phyloP scores from a whole-genome alignment of 2,797 vertebrate genomes.

The Semaprochilodus insignis region DNA sequence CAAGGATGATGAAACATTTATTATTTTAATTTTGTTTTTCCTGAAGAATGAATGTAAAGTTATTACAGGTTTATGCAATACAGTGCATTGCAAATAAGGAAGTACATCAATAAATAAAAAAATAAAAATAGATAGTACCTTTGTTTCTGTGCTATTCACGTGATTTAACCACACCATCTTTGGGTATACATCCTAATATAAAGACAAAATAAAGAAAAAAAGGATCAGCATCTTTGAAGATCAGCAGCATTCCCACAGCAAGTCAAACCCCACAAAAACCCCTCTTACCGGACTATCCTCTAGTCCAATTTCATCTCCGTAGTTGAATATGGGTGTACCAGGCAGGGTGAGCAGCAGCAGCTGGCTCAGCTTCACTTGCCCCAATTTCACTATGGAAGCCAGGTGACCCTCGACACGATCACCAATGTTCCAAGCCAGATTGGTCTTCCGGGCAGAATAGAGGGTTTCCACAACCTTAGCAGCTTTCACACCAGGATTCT shows the following conservation, averaged over 20 bases:
- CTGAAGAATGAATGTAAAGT: no score
- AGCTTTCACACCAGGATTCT: background rate
- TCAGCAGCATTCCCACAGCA: background rate
- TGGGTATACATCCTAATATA: slow-evolving; percentile 66
- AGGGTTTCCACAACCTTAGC: slow-evolving; percentile 65
- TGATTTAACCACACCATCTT: slow-evolving; percentile 69
- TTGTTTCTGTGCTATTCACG: slow-evolving; percentile 68
- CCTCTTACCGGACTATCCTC: slow-evolving; percentile 67
- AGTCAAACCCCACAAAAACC: background rate
- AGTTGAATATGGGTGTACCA: slow-evolving; percentile 84
- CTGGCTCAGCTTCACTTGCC: slow-evolving; percentile 74
- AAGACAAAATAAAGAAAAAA: background rate
- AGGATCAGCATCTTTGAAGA: background rate
- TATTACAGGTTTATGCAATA: no score
- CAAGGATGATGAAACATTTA: slow-evolving; percentile 1
- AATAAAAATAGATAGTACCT: background rate
- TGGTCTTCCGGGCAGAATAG: slow-evolving; percentile 54
- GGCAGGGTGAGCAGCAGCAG: slow-evolving; percentile 86
- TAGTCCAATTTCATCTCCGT: slow-evolving; percentile 88
- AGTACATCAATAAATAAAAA: background rate
- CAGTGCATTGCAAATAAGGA: background rate
- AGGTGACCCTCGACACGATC: slow-evolving; percentile 71
- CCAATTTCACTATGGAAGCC: slow-evolving; percentile 66
- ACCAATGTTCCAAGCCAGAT: slow-evolving; percentile 75
- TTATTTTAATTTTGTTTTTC: background rate